phyloP scores from a whole-genome alignment of 2,113 vertebrate species.

The Aix galericulata region DNA sequence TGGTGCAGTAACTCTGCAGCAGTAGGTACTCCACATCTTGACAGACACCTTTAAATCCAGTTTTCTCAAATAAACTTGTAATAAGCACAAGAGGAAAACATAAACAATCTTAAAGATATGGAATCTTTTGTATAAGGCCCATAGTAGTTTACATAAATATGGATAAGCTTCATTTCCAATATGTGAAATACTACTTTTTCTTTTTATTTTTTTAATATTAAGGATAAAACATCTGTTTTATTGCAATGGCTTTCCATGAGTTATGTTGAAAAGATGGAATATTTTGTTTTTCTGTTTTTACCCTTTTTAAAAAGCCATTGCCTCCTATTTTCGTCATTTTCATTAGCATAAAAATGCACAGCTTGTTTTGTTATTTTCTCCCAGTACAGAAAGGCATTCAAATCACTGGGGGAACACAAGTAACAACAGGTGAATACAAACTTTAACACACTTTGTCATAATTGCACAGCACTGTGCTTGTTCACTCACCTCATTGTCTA shows the following conservation, averaged over 20 bases:
- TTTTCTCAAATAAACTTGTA: not conserved
- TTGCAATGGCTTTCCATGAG: not conserved
- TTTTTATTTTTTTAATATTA: not conserved
- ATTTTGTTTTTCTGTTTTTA: not conserved
- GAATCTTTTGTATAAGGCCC: not conserved
- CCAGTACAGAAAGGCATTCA: not conserved
- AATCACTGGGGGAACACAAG: not conserved
- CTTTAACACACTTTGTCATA: not conserved
- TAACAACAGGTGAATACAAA: slow-evolving; percentile 36
- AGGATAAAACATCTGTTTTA: not conserved
- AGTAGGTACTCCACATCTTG: not conserved
- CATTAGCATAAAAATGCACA: slow-evolving; percentile 42
- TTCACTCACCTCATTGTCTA: slow-evolving; percentile 12
- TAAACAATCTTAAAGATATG: not conserved
- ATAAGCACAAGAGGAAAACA: not conserved
- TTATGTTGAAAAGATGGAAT: not conserved
- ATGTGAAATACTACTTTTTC: not conserved
- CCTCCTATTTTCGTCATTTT: slow-evolving; percentile 18
- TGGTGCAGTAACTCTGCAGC: not conserved
- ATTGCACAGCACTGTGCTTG: not conserved
- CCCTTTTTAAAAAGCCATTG: not conserved
- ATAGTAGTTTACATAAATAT: not conserved
- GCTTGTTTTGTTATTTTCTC: slow-evolving; percentile 39
- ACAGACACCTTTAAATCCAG: not conserved
- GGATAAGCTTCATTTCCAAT: not conserved